These are phyloP conservation scores for Sciurus vulgaris DNA, from an alignment of 2,797 vertebrate genomes.

Conservation along the genomic window DNA sequence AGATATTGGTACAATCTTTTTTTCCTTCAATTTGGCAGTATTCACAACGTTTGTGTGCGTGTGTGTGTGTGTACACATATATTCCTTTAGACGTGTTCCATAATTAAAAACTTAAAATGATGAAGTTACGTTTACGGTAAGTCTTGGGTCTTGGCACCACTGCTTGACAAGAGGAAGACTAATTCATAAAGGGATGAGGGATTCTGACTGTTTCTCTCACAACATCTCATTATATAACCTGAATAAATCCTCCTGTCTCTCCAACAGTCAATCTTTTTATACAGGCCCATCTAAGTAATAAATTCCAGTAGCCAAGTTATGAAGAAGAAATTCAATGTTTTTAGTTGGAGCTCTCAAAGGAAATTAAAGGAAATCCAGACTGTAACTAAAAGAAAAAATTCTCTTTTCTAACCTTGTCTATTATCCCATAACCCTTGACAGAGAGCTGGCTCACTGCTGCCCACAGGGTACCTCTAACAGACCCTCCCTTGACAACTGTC, in stretches of 20 bases:
- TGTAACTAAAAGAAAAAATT: neutral
- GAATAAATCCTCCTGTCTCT: neutral
- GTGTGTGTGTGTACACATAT: neutral
- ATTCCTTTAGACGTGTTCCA: neutral
- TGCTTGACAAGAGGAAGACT: neutral
- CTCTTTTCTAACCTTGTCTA: neutral
- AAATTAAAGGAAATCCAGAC: neutral
- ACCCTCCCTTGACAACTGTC: neutral
- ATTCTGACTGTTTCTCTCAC: neutral
- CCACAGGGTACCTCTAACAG: neutral
- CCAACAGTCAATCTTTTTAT: neutral
- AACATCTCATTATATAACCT: neutral
- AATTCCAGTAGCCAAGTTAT: neutral
- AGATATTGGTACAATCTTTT: neutral
- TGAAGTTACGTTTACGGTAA: neutral
- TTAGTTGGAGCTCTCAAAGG: neutral
- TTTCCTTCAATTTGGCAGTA: neutral
- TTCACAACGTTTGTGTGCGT: neutral
- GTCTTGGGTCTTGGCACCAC: neutral
- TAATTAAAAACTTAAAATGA: neutral
- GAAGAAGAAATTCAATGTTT: constrained; percentile 13
- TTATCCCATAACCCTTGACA: neutral
- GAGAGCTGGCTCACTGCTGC: neutral
- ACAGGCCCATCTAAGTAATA: neutral
- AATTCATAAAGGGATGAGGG: neutral